phyloP scores from a whole-genome alignment of 2,113 vertebrate genomes.

The Engystomops pustulosus region DNA sequence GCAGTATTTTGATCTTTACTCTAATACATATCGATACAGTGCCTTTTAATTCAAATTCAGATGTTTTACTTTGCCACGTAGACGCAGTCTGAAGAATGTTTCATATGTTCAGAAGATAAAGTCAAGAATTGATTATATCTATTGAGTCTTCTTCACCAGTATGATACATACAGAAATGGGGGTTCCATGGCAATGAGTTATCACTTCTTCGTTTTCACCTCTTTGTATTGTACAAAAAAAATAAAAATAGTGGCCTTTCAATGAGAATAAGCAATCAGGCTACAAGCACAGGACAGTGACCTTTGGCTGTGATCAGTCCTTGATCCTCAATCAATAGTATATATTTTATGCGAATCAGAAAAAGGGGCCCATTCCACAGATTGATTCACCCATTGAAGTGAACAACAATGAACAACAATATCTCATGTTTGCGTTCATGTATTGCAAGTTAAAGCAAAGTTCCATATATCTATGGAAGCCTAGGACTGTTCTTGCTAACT shows the following conservation, averaged over 20 bases:
- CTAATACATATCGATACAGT: conserved; percentile 10
- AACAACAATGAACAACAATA: too few relatives aligned
- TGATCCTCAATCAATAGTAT: too few relatives aligned
- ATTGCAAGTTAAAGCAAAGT: too few relatives aligned
- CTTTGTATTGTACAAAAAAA: too few relatives aligned
- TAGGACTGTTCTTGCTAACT: background rate
- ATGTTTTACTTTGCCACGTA: background rate
- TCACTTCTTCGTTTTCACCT: too few relatives aligned
- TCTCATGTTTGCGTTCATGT: too few relatives aligned
- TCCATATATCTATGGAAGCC: background rate
- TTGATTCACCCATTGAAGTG: too few relatives aligned
- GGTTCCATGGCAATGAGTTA: background rate
- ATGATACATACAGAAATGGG: background rate
- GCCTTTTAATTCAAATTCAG: conserved; percentile 11
- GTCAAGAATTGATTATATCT: background rate
- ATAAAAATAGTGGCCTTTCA: background rate
- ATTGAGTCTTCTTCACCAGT: background rate
- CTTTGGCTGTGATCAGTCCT: too few relatives aligned
- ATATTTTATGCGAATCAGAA: too few relatives aligned
- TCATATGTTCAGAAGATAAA: background rate
- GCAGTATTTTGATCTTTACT: background rate
- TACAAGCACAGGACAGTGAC: too few relatives aligned
- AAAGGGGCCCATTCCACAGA: too few relatives aligned
- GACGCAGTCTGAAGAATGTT: background rate
- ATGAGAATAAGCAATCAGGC: background rate